A percentile compares a stretch with the other conserved stretches of the same genome.
Conservation (phyloP, 2,113 vertebrate genomes). For the Phaethornis superciliosus region DNA sequence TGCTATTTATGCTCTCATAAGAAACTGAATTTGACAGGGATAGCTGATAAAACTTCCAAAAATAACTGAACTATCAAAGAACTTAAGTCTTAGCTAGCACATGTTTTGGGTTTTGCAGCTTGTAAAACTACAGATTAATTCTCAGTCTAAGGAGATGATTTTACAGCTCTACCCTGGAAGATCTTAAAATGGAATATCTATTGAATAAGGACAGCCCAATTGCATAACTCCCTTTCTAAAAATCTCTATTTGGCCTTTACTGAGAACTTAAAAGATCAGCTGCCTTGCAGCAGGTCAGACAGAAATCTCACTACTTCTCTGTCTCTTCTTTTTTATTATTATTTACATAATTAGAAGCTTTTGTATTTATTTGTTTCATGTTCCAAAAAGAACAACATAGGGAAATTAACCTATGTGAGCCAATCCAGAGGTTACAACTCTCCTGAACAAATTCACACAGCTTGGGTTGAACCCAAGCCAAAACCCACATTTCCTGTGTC, state of each 20-base stretch:
- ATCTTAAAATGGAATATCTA: neutral
- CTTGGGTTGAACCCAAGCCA: neutral
- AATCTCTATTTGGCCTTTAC: neutral
- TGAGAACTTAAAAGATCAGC: neutral
- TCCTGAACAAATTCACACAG: neutral
- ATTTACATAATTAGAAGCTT: neutral
- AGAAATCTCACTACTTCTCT: neutral
- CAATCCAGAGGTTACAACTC: neutral
- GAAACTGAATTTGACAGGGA: conserved; percentile 1
- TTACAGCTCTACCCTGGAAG: neutral
- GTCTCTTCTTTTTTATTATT: neutral
- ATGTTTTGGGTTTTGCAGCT: neutral
- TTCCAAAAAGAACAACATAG: neutral
- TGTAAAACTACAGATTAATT: neutral
- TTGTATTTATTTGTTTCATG: neutral
- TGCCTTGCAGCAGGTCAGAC: neutral
- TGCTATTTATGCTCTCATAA: conserved; percentile 41
- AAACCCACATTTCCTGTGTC: neutral
- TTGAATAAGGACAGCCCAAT: neutral
- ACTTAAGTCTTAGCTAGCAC: neutral
- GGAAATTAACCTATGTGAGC: neutral
- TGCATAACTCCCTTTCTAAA: neutral
- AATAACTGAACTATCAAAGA: conserved; percentile 32
- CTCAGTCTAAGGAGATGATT: neutral
- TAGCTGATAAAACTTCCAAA: conserved; percentile 30